Evolutionary conservation across 2,888 invertebrate species (phyloP).

Genomic region (Mimas tiliae): DNA sequence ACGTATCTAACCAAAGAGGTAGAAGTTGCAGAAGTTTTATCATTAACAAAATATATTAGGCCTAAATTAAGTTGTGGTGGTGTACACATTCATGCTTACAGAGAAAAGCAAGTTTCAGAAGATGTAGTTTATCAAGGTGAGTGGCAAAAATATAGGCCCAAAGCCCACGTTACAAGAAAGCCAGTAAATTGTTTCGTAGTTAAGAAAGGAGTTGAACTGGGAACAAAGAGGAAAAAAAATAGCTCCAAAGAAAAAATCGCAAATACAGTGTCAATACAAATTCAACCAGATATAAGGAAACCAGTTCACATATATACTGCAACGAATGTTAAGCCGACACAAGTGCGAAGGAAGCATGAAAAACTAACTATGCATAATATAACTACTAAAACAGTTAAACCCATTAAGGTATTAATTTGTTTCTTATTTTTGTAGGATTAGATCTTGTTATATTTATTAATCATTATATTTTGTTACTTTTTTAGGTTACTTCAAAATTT

Average conservation of each 20-base stretch:
- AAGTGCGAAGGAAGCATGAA: background rate
- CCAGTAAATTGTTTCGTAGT: slow-evolving; percentile 36
- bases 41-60: slow-evolving; percentile 41
- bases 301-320: background rate
- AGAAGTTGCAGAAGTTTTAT: slow-evolving; percentile 32
- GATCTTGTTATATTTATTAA: background rate
- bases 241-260: slow-evolving; percentile 42
- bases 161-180: slow-evolving; percentile 46
- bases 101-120: slow-evolving; percentile 60
- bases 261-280: slow-evolving; percentile 31
- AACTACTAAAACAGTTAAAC: background rate
- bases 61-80: slow-evolving; percentile 64
- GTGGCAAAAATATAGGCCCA: slow-evolving; percentile 61
- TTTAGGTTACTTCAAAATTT: slow-evolving; percentile 60
- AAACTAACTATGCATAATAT: background rate
- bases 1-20: slow-evolving; percentile 38
- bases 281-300: background rate
- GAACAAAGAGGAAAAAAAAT: slow-evolving; percentile 39
- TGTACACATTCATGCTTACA: slow-evolving; percentile 72
- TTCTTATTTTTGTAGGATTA: background rate
- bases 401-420: slow-evolving; percentile 6
- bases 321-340: background rate
- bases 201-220: slow-evolving; percentile 41
- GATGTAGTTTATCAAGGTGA: slow-evolving; percentile 76
- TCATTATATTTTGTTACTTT: slow-evolving; percentile 34